Evolutionary conservation across 2,888 invertebrate species (phyloP), one percentile per base, ranked within the genome.

Genomic region (Eupithecia vulgata): DNA sequence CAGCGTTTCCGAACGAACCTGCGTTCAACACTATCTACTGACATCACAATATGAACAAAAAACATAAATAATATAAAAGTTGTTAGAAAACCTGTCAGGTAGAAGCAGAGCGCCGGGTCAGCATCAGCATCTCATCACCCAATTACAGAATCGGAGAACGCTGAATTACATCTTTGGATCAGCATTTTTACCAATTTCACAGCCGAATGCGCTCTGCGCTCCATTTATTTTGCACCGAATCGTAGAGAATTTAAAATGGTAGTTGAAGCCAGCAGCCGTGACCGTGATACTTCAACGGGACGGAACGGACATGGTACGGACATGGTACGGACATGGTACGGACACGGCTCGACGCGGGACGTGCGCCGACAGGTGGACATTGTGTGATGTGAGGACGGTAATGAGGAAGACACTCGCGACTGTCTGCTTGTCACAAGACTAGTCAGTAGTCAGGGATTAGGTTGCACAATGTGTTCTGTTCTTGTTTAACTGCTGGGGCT

Each of bases 101-200:
- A 61, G 15, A 1, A n/a, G 15, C 21, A 34, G 12, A 30, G 17
- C 35, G 40, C 62, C 30, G 30, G 30, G 30, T 4, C 2, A 4
- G 62, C 3, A 4, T 68, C 68, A 68, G 71, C 69, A 72, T 72
- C 69, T 72, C 74, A 67, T 69, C 67, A 71, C 68, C 40, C 75
- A 75, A 72, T 75, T 65, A 72, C 62, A 52, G 71, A 62, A 64
- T 45, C 72, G n/a, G 67, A 61, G 68, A 74, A 52, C 52, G 52
- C 48, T 59, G 70, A 72, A 48, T 70, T 71, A 59, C 70, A 70
- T 62, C 66, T 67, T 71, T 34, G n/a, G 68, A 68, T 75, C 72
- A 71, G 75, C 70, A 68, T 73, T 75, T 75, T 71, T 75, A 75
- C 62, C 70, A 75, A 75, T 75, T 75, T 75, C 68, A 67, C 72